These are phyloP conservation scores for Phthorimaea operculella DNA, from an alignment of 1,140 invertebrate genomes.

Conservation along the genomic window DNA sequence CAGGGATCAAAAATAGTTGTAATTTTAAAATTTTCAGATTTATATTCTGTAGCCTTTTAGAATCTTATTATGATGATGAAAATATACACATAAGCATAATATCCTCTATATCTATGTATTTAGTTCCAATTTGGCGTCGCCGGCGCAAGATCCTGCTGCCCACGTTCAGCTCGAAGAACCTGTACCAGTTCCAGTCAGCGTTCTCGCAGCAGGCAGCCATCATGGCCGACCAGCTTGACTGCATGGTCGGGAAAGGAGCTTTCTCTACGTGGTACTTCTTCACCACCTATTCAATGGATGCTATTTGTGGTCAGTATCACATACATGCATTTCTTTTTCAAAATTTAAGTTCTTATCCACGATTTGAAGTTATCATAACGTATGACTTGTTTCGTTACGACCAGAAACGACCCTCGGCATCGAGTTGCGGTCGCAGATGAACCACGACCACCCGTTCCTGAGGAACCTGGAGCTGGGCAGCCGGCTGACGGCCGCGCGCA, in stretches of 20 bases:
- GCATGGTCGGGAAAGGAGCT: neutral
- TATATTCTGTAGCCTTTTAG: too few relatives aligned
- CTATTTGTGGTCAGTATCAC: slow-evolving; percentile 22
- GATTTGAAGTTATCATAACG: neutral
- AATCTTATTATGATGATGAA: too few relatives aligned
- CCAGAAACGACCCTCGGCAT: slow-evolving; percentile 22
- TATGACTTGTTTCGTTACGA: neutral
- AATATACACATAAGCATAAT: too few relatives aligned
- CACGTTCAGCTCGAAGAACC: slow-evolving; percentile 16
- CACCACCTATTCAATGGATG: slow-evolving; percentile 20
- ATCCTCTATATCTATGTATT: neutral
- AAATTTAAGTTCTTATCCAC: neutral
- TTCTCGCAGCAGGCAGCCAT: slow-evolving; percentile 18
- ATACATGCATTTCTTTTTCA: neutral
- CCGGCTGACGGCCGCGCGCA: slow-evolving; percentile 11
- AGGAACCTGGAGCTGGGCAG: slow-evolving; percentile 11
- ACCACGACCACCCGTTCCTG: slow-evolving; percentile 16
- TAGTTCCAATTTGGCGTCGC: slow-evolving; percentile 23
- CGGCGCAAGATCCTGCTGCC: slow-evolving; percentile 21
- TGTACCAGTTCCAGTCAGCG: slow-evolving; percentile 15
- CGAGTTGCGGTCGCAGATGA: slow-evolving; percentile 11
- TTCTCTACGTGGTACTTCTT: slow-evolving; percentile 24
- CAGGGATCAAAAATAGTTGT: too few relatives aligned
- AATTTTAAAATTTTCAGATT: too few relatives aligned
- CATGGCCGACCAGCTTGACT: slow-evolving; percentile 13